Percentiles rank a stretch among this genome's conserved stretches.
Conservation (phyloP, 2,113 vertebrate species). For the Papio anubis region DNA sequence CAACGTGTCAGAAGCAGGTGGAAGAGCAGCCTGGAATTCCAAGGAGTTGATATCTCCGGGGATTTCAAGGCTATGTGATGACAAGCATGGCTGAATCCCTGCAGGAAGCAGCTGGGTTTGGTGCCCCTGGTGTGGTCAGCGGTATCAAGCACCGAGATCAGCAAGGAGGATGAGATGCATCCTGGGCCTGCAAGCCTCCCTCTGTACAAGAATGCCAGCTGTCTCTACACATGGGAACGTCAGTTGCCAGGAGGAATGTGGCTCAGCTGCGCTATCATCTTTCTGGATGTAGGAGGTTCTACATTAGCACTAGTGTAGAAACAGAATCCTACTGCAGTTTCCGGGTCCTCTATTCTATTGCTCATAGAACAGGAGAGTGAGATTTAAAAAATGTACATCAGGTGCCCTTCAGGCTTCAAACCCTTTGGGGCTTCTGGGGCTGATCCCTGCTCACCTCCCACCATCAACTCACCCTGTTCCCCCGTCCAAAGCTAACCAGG, state of each 20-base stretch:
- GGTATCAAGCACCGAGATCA: neutral
- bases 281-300: neutral
- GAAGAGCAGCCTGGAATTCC: neutral
- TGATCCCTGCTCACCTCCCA: no score
- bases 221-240: neutral
- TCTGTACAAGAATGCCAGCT: fast-evolving
- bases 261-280: neutral
- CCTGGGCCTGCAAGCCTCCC: neutral
- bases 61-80: neutral
- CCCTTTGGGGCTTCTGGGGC: neutral
- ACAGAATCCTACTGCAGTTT: neutral
- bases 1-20: neutral
- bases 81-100: fast-evolving
- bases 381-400: neutral
- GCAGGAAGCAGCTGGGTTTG: neutral
- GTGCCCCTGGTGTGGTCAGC: no score
- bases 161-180: fast-evolving
- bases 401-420: neutral
- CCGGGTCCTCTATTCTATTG: neutral
- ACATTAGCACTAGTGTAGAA: neutral
- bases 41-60: neutral
- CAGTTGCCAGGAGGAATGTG: neutral
- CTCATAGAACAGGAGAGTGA: neutral
- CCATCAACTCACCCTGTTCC: no score
- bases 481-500: fast-evolving